Evolutionary conservation across 2,113 vertebrate genomes (phyloP).

Genomic region (Pyrgilauda ruficollis): DNA sequence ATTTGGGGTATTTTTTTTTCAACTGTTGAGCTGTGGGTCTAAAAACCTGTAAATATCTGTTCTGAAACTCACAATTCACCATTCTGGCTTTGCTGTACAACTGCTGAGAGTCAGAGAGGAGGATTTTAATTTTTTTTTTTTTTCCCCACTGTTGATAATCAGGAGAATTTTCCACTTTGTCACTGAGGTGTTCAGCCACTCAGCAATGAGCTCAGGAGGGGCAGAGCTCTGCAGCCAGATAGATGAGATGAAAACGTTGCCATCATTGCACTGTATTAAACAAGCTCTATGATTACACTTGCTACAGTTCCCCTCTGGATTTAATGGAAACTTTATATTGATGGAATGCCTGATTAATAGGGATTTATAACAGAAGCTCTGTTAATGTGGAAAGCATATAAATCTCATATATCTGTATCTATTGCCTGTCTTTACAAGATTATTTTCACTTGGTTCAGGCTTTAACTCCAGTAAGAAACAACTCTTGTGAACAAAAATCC

Average conservation of each 20-base stretch:
- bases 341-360: conserved; percentile 49
- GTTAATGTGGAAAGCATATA: conserved; percentile 37
- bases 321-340: conserved; percentile 55
- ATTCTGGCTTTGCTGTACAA: neutral
- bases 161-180: neutral
- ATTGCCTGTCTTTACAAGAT: neutral
- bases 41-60: neutral
- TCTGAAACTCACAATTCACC: neutral
- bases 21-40: neutral
- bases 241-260: conserved; percentile 38
- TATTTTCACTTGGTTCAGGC: conserved; percentile 9
- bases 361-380: conserved; percentile 50
- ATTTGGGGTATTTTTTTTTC: neutral
- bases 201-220: neutral
- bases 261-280: conserved; percentile 49
- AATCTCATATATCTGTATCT: conserved; percentile 22
- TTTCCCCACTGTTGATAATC: neutral
- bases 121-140: neutral
- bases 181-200: conserved; percentile 29
- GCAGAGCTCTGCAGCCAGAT: neutral
- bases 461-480: neutral
- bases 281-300: conserved; percentile 23
- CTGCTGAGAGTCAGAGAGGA: neutral
- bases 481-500: neutral
- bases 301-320: conserved; percentile 22